Percentiles rank a stretch among this genome's conserved stretches.
phyloP scores from a whole-genome alignment of 2,888 invertebrate genomes.

The Lepidonotus clava region DNA sequence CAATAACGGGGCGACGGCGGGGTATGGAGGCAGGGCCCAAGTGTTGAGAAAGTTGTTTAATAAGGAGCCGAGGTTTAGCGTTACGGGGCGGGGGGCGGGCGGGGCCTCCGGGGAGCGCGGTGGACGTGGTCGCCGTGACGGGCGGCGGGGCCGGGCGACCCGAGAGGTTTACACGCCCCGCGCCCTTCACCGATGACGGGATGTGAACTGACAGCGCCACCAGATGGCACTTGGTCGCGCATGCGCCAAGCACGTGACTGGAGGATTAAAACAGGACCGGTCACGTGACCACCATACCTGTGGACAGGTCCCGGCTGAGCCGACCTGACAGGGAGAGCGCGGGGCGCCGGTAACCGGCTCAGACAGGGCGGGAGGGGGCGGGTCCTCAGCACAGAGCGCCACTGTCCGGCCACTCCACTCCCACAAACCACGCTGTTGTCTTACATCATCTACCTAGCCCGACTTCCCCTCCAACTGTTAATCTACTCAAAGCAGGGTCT shows the following conservation, averaged over 20 bases:
- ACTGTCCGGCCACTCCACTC: no score
- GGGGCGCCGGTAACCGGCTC: constrained; percentile 23
- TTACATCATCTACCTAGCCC: no score
- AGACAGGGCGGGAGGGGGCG: no score
- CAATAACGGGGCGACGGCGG: background rate
- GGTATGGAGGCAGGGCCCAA: no score
- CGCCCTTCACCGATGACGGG: background rate
- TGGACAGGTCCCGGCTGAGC: background rate
- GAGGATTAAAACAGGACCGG: background rate
- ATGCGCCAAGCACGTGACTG: constrained; percentile 43
- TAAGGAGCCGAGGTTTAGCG: background rate
- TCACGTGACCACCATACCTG: constrained; percentile 49
- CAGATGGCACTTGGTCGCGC: constrained; percentile 29
- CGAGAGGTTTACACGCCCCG: background rate
- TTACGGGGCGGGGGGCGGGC: background rate
- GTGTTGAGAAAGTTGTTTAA: no score
- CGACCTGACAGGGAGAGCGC: background rate
- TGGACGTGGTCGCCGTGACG: background rate
- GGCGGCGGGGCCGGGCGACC: constrained; percentile 20
- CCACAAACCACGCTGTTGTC: no score
- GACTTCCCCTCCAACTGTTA: no score
- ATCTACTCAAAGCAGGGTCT: no score
- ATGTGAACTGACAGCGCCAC: constrained; percentile 40
- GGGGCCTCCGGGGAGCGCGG: background rate
- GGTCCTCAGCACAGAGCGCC: no score